phyloP scores from a whole-genome alignment of 2,797 vertebrate species.

The Parotocinclus haroldoi region DNA sequence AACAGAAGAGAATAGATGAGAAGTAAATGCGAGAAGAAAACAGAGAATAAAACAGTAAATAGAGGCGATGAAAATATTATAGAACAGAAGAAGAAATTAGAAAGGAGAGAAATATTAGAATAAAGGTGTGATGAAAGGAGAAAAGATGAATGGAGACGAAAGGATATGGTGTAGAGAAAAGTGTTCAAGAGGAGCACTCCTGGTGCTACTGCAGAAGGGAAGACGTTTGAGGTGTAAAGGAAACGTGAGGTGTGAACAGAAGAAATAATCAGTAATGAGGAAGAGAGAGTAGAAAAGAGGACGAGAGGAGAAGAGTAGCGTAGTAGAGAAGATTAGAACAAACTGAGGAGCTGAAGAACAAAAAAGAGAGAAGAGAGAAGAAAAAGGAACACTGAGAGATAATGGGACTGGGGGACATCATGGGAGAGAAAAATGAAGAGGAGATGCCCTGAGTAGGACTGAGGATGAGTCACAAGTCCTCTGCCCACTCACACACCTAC shows the following conservation, averaged over 20 bases:
- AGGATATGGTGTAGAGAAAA: background rate
- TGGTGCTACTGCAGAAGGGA: no score
- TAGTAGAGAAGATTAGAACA: background rate
- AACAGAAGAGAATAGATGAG: background rate
- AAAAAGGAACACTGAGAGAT: slow-evolving; percentile 3
- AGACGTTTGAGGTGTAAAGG: no score
- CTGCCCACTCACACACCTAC: slow-evolving; percentile 52
- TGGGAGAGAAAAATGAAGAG: slow-evolving; percentile 19
- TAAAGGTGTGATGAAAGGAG: background rate
- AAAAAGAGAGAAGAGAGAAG: background rate
- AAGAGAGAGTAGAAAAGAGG: background rate
- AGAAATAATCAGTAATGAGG: background rate
- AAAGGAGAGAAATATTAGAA: background rate
- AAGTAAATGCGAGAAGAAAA: background rate
- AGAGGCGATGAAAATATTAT: background rate
- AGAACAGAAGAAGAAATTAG: background rate
- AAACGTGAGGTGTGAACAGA: no score
- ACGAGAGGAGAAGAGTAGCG: background rate
- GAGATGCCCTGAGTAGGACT: slow-evolving; percentile 47
- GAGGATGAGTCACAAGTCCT: slow-evolving; percentile 50
- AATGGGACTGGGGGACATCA: slow-evolving; percentile 23
- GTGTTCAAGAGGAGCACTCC: no score
- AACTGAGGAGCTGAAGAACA: background rate
- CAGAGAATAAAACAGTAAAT: background rate
- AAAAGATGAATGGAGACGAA: background rate